Evolutionary conservation across 1,140 invertebrate species (phyloP).

Genomic region (Drosophila willistoni): DNA sequence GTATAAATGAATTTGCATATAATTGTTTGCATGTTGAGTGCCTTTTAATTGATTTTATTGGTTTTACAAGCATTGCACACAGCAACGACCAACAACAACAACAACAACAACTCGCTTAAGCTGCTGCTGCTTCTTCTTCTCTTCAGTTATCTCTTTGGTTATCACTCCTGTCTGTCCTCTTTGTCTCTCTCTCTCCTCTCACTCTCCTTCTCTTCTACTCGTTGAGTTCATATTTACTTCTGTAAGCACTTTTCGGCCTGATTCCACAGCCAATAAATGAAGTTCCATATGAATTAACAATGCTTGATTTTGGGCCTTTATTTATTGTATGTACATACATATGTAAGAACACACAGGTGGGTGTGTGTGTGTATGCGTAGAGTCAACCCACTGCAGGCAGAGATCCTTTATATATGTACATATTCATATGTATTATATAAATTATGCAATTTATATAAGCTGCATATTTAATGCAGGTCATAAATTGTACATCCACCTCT

Average conservation of each 20-base stretch:
- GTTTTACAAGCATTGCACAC: constrained; percentile 66
- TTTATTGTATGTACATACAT: constrained; percentile 33
- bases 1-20: constrained; percentile 79
- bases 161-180: constrained; percentile 7
- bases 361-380: background rate
- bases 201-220: background rate
- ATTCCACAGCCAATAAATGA: constrained; percentile 32
- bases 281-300: constrained; percentile 67
- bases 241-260: constrained; percentile 51
- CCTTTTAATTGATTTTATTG: constrained; percentile 82
- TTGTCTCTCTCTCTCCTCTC: constrained; percentile 12
- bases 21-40: constrained; percentile 80
- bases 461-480: constrained; percentile 72
- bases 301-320: constrained; percentile 48
- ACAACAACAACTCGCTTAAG: constrained; percentile 27
- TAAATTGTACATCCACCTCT: constrained; percentile 56
- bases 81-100: constrained; percentile 11
- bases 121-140: constrained; percentile 37
- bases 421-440: constrained; percentile 32
- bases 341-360: background rate
- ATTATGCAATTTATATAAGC: constrained; percentile 77
- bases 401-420: constrained; percentile 12
- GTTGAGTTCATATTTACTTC: constrained; percentile 53
- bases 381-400: constrained; percentile 1
- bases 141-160: constrained; percentile 47